Percentiles rank a stretch among this genome's conserved stretches.
These are phyloP conservation scores for Lemur catta DNA, from an alignment of 2,797 vertebrate genomes.

Conservation along the genomic window DNA sequence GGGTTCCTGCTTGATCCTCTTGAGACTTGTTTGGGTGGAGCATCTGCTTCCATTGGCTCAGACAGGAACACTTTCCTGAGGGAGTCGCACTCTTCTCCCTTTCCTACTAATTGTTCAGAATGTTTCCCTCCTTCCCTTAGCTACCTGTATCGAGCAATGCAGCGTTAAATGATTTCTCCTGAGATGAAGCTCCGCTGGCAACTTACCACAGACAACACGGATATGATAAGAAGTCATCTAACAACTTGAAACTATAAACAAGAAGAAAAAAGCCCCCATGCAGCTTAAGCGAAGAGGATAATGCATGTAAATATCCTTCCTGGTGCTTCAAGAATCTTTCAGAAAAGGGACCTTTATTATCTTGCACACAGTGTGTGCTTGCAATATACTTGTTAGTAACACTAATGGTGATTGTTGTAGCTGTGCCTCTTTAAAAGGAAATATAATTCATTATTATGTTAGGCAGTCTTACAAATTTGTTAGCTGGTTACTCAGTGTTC, in stretches of 20 bases:
- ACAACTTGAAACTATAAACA: conserved; percentile 8
- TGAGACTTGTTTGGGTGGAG: background rate
- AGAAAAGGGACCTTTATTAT: background rate
- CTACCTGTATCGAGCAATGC: background rate
- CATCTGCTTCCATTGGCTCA: conserved; percentile 29
- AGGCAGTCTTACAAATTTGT: background rate
- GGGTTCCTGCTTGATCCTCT: background rate
- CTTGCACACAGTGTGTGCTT: background rate
- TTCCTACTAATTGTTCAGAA: conserved; percentile 55
- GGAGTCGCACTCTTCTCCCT: background rate
- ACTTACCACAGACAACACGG: background rate
- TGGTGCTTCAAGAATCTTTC: background rate
- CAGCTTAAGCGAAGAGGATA: background rate
- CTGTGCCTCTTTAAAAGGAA: background rate
- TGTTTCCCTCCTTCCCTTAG: background rate
- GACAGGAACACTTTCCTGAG: conserved; percentile 51
- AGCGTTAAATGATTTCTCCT: conserved; percentile 50
- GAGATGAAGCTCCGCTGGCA: conserved; percentile 28
- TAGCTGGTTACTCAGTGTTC: background rate
- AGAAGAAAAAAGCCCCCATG: background rate
- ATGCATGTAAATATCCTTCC: background rate
- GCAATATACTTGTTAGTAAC: background rate
- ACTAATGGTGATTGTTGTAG: background rate
- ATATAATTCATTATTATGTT: background rate
- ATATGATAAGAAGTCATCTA: conserved; percentile 9